Percentiles rank a stretch among this genome's conserved stretches.
These are phyloP conservation scores for human DNA, from an alignment of 2,113 vertebrate species.

Conservation along the genomic window DNA sequence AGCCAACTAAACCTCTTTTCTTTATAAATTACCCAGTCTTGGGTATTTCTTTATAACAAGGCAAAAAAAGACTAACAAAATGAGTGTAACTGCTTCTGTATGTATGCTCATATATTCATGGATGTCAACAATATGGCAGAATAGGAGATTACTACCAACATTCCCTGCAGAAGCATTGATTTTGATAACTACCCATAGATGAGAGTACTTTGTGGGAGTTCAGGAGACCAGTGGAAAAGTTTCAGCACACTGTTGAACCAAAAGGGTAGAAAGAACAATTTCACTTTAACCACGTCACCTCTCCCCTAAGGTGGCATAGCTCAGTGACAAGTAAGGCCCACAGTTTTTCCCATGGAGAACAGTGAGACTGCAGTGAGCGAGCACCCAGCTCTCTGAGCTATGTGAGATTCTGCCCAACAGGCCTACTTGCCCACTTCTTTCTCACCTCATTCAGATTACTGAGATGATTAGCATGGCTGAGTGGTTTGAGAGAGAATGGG, in stretches of 20 bases:
- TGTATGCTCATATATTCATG: accelerated
- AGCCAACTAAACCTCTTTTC: too few species aligned
- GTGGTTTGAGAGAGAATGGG: neutral
- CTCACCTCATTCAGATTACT: neutral
- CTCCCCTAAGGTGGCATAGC: neutral
- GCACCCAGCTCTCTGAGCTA: neutral
- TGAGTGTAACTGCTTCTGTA: neutral
- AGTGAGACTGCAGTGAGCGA: neutral
- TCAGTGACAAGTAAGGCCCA: neutral
- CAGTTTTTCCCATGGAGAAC: neutral
- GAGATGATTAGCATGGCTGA: neutral
- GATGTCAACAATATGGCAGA: neutral
- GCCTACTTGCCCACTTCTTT: neutral
- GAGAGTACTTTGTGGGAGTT: neutral
- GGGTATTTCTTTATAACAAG: too few species aligned
- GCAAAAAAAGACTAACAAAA: too few species aligned
- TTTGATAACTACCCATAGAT: neutral
- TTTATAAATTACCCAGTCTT: too few species aligned
- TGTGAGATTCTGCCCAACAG: neutral
- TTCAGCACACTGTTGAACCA: neutral
- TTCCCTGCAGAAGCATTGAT: neutral
- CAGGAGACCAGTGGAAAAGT: neutral
- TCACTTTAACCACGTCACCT: too few species aligned
- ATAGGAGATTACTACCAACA: neutral
- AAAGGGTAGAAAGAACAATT: neutral